phyloP scores from a whole-genome alignment of 2,888 invertebrate species.

The Heterodera filipjevi region DNA sequence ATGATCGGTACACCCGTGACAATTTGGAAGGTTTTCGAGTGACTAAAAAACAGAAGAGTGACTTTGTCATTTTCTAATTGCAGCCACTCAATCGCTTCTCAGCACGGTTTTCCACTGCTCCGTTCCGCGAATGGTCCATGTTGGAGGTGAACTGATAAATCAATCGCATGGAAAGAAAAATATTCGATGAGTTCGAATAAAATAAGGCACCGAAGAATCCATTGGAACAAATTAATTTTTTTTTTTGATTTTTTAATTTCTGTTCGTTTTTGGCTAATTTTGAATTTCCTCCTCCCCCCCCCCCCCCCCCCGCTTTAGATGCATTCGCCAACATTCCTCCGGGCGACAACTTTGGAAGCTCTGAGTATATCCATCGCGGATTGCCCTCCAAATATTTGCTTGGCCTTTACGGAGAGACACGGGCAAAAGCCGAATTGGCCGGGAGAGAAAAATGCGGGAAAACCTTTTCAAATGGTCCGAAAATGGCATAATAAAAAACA shows the following conservation, averaged over 20 bases:
- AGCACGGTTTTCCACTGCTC: constrained; percentile 48
- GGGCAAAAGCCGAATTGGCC: constrained; percentile 55
- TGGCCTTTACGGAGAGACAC: constrained; percentile 58
- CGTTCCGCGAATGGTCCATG: constrained; percentile 51
- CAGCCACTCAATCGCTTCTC: constrained; percentile 54
- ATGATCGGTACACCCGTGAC: constrained; percentile 39
- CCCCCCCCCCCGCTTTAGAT: constrained; percentile 32
- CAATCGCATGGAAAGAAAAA: no score
- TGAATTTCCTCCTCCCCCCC: background rate
- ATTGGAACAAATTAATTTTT: no score
- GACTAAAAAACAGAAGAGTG: background rate
- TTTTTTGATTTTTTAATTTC: background rate
- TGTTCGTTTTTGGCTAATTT: background rate
- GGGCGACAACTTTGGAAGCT: constrained; percentile 60
- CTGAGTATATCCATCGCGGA: constrained; percentile 54
- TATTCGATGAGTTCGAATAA: no score
- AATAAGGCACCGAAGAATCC: no score
- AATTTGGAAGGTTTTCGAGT: constrained; percentile 45
- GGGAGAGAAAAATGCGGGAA: constrained; percentile 47
- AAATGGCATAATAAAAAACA: no score
- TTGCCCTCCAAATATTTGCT: constrained; percentile 52
- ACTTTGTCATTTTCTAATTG: constrained; percentile 19
- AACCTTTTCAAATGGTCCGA: constrained; percentile 37
- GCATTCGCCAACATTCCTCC: constrained; percentile 57
- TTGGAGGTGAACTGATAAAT: constrained; percentile 47